Evolutionary conservation across 2,113 vertebrate species (phyloP).

Genomic region (Dicerorhinus sumatrensis): DNA sequence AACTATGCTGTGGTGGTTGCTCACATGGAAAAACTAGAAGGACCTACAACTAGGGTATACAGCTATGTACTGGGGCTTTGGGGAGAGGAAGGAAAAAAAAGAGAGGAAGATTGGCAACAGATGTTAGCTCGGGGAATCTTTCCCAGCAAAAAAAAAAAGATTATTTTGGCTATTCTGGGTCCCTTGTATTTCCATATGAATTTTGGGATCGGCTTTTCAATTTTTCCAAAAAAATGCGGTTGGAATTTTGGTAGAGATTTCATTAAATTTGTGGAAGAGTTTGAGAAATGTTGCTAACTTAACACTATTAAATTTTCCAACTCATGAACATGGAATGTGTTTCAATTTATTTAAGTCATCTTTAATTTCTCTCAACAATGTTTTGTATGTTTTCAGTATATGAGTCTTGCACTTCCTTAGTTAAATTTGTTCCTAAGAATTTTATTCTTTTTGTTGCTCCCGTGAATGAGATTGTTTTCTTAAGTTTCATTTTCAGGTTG

Average conservation of each 20-base stretch:
- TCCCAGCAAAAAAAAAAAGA: neutral
- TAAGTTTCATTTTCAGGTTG: slow-evolving; percentile 29
- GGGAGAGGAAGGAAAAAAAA: no score
- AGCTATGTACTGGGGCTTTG: no score
- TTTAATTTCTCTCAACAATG: slow-evolving; percentile 23
- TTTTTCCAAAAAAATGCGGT: neutral
- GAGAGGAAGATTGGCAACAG: no score
- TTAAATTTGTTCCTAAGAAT: slow-evolving; percentile 6
- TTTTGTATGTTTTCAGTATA: neutral
- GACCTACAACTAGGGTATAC: no score
- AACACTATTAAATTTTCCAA: neutral
- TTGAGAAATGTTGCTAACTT: neutral
- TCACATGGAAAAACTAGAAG: no score
- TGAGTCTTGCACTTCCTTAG: neutral
- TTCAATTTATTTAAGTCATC: neutral
- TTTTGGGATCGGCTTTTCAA: neutral
- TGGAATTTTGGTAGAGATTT: neutral
- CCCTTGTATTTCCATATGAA: neutral
- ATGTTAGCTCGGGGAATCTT: no score
- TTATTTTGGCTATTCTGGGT: neutral
- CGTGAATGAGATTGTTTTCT: slow-evolving; percentile 37
- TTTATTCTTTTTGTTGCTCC: slow-evolving; percentile 6
- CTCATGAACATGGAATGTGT: neutral
- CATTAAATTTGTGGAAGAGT: neutral
- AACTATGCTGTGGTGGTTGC: no score